Percentiles rank a stretch among this genome's conserved stretches.
Conservation (phyloP, 2,797 vertebrate species). For the Cygnus olor region DNA sequence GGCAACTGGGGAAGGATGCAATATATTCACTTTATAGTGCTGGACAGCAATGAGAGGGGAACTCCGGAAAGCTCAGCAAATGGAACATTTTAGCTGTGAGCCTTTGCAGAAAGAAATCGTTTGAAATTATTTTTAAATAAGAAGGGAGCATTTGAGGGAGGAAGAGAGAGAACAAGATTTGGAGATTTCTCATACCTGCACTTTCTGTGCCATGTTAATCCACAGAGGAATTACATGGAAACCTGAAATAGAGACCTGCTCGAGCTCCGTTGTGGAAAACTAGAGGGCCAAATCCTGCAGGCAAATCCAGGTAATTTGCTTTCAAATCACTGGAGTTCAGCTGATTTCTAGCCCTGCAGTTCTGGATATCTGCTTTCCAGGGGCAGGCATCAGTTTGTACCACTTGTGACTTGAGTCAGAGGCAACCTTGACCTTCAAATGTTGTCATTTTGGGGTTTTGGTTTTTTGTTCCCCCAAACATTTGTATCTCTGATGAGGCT, state of each 20-base stretch:
- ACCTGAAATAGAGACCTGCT: slow-evolving; percentile 12
- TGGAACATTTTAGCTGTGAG: slow-evolving; percentile 65
- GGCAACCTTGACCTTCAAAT: neutral
- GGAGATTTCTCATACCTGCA: neutral
- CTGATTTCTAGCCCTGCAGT: neutral
- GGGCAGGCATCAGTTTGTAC: neutral
- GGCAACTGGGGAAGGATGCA: slow-evolving; percentile 74
- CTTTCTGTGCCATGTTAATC: neutral
- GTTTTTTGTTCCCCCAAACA: neutral
- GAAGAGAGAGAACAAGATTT: neutral
- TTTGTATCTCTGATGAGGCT: slow-evolving; percentile 66
- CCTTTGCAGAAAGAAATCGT: slow-evolving; percentile 22
- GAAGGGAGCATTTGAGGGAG: slow-evolving; percentile 4
- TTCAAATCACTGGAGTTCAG: neutral
- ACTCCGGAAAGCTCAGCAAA: slow-evolving; percentile 63
- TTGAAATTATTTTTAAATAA: slow-evolving; percentile 56
- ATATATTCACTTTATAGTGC: slow-evolving; percentile 78
- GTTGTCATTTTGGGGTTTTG: neutral
- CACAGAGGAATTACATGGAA: slow-evolving; percentile 11
- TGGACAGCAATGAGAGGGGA: slow-evolving; percentile 59
- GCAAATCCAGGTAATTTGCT: neutral
- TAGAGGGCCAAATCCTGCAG: slow-evolving; percentile 18
- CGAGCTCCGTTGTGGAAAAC: neutral
- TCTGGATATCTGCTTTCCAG: neutral
- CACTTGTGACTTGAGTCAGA: too few species aligned